These are phyloP conservation scores for Eupelmus urozonus DNA, from an alignment of 2,888 invertebrate species.

Conservation along the genomic window DNA sequence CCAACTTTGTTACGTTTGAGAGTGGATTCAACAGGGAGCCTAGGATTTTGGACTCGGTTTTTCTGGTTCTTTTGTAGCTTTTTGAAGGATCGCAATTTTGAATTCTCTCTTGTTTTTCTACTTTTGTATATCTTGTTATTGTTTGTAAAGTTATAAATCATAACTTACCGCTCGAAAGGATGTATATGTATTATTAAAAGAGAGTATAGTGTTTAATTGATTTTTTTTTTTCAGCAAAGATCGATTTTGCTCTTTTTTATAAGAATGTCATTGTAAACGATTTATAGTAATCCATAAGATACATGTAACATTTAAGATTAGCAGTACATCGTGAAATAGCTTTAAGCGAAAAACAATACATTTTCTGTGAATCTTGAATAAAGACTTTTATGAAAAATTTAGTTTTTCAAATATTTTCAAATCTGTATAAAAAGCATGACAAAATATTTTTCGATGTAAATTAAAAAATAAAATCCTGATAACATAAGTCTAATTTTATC, in stretches of 20 bases:
- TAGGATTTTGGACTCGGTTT: conserved; percentile 3
- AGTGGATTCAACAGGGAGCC: background rate
- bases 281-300: conserved; percentile 22
- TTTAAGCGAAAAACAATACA: conserved; percentile 25
- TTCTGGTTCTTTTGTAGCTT: conserved; percentile 39
- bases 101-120: conserved; percentile 22
- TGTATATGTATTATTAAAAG: background rate
- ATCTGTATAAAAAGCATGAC: conserved; percentile 22
- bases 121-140: conserved; percentile 28
- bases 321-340: conserved; percentile 19
- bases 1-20: background rate
- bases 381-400: background rate
- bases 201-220: too few species aligned
- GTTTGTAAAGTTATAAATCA: conserved; percentile 11
- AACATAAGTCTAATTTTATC: conserved; percentile 23
- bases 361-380: conserved; percentile 38
- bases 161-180: background rate
- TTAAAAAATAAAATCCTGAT: background rate
- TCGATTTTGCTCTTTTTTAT: conserved; percentile 15
- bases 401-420: background rate
- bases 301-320: conserved; percentile 26
- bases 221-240: conserved; percentile 5
- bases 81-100: conserved; percentile 21
- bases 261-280: conserved; percentile 22
- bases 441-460: conserved; percentile 44